phyloP scores from a whole-genome alignment of 2,113 vertebrate genomes.

The Chlorodrepanis virens region DNA sequence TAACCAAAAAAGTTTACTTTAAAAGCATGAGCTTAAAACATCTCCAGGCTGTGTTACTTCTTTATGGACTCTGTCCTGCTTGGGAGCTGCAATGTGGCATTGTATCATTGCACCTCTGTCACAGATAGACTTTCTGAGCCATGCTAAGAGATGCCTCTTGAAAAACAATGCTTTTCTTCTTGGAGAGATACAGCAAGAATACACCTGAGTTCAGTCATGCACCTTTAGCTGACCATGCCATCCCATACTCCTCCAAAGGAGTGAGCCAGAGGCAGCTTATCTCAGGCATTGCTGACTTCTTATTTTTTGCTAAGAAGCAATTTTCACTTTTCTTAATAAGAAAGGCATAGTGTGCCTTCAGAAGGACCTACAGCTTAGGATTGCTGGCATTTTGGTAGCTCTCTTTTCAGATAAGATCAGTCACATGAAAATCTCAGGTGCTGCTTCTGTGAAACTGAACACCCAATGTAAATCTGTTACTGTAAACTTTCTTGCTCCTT shows the following conservation, averaged over 20 bases:
- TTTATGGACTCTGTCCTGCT: not conserved
- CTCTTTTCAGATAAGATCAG: not conserved
- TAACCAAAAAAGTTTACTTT: not conserved
- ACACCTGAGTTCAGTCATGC: not conserved
- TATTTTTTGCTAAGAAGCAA: not conserved
- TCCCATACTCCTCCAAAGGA: not conserved
- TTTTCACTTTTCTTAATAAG: not conserved
- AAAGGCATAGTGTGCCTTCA: not conserved
- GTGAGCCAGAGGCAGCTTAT: not conserved
- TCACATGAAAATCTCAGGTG: not conserved
- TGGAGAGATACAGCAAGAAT: not conserved
- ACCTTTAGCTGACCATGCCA: not conserved
- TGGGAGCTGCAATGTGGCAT: not conserved
- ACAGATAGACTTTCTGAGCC: not conserved
- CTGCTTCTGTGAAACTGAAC: not conserved
- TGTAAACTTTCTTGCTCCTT: not conserved
- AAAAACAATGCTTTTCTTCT: not conserved
- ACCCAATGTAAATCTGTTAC: accelerated
- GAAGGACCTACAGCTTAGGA: not conserved
- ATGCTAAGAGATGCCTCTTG: not conserved
- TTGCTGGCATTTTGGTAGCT: not conserved
- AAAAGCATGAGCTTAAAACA: not conserved
- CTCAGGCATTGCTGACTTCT: not conserved
- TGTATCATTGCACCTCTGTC: not conserved
- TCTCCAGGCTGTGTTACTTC: not conserved